Base-by-base conservation (phyloP, 2,797 vertebrate species). In the Acipenser ruthenus region DNA sequence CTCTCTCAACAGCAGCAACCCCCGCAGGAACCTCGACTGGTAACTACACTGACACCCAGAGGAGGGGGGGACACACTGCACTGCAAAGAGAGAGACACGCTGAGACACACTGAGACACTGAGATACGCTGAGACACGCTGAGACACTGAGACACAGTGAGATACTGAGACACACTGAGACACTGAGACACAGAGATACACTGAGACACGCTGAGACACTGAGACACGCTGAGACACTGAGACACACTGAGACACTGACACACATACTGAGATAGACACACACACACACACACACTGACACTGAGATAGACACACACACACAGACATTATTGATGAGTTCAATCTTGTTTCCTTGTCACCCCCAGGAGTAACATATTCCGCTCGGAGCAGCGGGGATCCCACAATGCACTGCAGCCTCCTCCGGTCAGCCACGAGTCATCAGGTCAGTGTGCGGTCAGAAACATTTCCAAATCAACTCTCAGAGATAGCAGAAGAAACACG, bases 91-190 rank as follows among this genome's bases (percentile, higher is more conserved):
- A 37, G 23, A 37, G 23, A 37, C 23, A 37, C 15, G 15, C 15
- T 18, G 15, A 18, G 15, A 18, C 15, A 18, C 15, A 1, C 15
- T 18, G 15, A 18, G 15, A 18, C 15, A 1, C 15, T 1, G 15
- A 18, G 15, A 18, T 15, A 18, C 15, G 18, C 15, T 1, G 15
- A 18, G 15, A 18, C 15, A 18, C 15, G 15, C 15, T 18, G 15
- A 18, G 15, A 18, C 15, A 18, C 15, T 18, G 15, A 18, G 15
- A 18, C 15, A 56, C 0, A 47, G 52, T 53, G 59, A 69, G 72
- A 76, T 69, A 70, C 67, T 71, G 58, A 15, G 11, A 48, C 18
- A 1, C n/a, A 13, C 80, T 87, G 87, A 86, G 87, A 88, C 77
- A 65, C 69, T 49, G 68, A 12, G 55, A 68, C 56, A 49, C 50